Percentiles rank a stretch among this genome's conserved stretches.
Conservation (phyloP, 2,797 vertebrate species). For the Smutsia temminckii region DNA sequence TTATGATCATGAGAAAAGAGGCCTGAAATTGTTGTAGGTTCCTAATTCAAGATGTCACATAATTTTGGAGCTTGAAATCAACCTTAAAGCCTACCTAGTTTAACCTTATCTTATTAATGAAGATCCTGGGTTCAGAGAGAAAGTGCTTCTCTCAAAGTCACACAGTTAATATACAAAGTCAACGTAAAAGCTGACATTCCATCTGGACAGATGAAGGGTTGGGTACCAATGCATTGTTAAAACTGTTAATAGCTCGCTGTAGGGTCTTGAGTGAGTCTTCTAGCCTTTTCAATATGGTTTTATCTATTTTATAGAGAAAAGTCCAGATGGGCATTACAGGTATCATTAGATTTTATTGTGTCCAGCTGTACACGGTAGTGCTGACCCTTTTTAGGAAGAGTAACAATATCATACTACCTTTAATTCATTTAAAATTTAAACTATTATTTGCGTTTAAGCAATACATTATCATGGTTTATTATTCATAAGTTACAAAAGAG, state of each 20-base stretch:
- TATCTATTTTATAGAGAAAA: not conserved
- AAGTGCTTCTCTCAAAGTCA: not conserved
- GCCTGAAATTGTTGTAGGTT: not conserved
- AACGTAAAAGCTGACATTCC: not conserved
- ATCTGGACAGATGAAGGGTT: not conserved
- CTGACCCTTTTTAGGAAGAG: not conserved
- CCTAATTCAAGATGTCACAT: not conserved
- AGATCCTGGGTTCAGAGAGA: not conserved
- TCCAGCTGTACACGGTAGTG: not conserved
- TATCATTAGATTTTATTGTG: not conserved
- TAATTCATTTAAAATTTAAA: not conserved
- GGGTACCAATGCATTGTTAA: not conserved
- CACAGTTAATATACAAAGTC: not conserved
- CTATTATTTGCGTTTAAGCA: not conserved
- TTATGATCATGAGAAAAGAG: not conserved
- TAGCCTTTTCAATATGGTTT: not conserved
- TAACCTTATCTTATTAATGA: not conserved
- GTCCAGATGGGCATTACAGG: not conserved
- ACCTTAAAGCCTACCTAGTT: not conserved
- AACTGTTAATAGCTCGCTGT: not conserved
- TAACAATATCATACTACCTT: not conserved
- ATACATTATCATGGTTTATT: not conserved
- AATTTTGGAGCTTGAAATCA: not conserved
- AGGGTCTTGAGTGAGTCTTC: not conserved
- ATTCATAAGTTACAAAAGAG: not conserved